Conservation (phyloP, 2,113 vertebrate species). For the Coregonus clupeaformis region DNA sequence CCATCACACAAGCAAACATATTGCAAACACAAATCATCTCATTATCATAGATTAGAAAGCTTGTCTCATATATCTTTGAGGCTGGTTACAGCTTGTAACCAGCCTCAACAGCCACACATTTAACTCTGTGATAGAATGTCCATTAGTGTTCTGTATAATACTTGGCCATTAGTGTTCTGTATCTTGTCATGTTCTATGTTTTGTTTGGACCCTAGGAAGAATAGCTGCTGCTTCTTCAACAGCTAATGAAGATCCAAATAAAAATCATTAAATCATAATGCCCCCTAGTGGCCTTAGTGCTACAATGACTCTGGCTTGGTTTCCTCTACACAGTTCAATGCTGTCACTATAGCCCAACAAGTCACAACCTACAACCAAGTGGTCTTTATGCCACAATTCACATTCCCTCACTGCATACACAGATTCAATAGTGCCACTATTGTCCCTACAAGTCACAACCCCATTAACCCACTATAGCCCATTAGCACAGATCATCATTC, state of each 20-base stretch:
- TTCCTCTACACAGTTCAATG: not conserved
- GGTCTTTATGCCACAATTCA: not conserved
- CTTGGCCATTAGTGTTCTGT: no score
- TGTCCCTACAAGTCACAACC: not conserved
- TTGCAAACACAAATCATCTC: not conserved
- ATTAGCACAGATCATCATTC: constrained; percentile 11
- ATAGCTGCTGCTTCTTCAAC: no score
- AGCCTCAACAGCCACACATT: not conserved
- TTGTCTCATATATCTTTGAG: not conserved
- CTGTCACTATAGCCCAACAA: not conserved
- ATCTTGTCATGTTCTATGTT: no score
- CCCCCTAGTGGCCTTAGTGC: not conserved
- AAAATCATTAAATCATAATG: no score
- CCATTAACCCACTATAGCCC: not conserved
- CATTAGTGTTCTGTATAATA: not conserved
- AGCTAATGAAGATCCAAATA: not conserved
- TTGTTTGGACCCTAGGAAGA: no score
- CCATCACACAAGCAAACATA: not conserved
- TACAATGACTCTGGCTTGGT: not conserved
- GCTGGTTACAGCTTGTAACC: no score
- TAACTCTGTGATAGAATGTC: not conserved
- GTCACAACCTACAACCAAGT: not conserved
- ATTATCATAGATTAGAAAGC: not conserved
- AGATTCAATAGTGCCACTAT: not conserved
- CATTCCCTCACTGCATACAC: not conserved